Conservation (phyloP, 2,797 vertebrate species). For the Acipenser transmontanus region DNA sequence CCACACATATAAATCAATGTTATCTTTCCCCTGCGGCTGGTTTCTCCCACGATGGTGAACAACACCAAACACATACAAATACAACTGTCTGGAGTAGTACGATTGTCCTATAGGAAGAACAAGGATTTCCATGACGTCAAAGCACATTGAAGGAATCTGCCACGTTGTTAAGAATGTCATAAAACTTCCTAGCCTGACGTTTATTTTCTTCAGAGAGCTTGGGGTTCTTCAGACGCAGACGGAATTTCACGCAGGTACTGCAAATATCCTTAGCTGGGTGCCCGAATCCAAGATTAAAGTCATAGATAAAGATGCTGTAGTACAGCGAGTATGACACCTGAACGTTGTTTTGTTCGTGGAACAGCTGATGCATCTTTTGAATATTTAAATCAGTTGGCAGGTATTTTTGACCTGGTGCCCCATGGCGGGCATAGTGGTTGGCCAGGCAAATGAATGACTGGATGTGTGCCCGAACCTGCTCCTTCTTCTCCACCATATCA, state of each 20-base stretch:
- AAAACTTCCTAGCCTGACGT: too few relatives aligned
- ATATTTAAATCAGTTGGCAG: background rate
- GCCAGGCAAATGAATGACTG: constrained; percentile 5
- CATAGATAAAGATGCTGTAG: constrained; percentile 11
- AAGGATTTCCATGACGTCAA: too few relatives aligned
- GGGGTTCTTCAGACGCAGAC: background rate
- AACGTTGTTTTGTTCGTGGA: constrained; percentile 13
- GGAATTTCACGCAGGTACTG: constrained; percentile 6
- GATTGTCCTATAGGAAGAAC: too few relatives aligned
- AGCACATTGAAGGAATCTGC: too few relatives aligned
- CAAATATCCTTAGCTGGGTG: constrained; percentile 14
- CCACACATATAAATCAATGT: too few relatives aligned
- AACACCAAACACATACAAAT: too few relatives aligned
- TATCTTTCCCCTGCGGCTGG: too few relatives aligned
- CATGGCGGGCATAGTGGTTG: constrained; percentile 10
- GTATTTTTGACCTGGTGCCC: background rate
- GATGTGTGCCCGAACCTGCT: constrained; percentile 4
- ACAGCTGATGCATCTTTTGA: constrained; percentile 10
- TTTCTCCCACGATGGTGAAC: too few relatives aligned
- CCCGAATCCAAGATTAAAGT: constrained; percentile 11
- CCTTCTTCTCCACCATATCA: constrained; percentile 1
- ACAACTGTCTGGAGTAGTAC: too few relatives aligned
- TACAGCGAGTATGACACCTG: constrained; percentile 12
- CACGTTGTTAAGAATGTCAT: too few relatives aligned
- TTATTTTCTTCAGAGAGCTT: too few relatives aligned